Conservation (phyloP, 2,888 invertebrate genomes). For the Mythimna loreyi region DNA sequence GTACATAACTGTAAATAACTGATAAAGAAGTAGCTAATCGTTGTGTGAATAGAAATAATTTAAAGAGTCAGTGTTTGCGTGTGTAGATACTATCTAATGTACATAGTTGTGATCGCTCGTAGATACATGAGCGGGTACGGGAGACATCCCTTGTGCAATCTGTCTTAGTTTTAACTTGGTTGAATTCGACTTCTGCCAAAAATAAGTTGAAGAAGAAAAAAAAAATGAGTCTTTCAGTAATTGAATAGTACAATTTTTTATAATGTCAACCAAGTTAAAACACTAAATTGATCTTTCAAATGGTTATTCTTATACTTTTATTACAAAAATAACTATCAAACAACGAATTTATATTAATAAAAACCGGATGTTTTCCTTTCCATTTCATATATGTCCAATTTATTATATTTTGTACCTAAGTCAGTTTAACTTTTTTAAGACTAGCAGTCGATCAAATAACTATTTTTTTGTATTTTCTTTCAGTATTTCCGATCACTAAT, state of each 20-base stretch:
- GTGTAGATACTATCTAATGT: conserved; percentile 85
- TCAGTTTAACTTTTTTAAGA: not conserved
- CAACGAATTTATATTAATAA: conserved; percentile 64
- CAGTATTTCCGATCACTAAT: conserved; percentile 20
- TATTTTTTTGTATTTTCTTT: not conserved
- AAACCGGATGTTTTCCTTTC: conserved; percentile 13
- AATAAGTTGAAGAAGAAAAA: not conserved
- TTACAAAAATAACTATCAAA: conserved; percentile 42
- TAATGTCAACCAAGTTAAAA: conserved; percentile 36
- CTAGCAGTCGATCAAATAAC: conserved; percentile 7
- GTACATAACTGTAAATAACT: conserved; percentile 82
- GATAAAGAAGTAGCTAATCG: conserved; percentile 82
- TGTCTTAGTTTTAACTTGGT: conserved; percentile 43
- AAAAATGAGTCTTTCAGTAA: not conserved
- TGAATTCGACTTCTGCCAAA: conserved; percentile 3
- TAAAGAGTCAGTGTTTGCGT: conserved; percentile 87
- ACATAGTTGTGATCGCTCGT: conserved; percentile 58
- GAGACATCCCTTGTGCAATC: conserved; percentile 59
- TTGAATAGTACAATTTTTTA: not conserved
- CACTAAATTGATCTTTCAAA: conserved; percentile 16
- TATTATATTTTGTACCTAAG: not conserved
- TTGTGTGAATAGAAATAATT: conserved; percentile 88
- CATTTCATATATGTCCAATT: not conserved
- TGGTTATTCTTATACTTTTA: conserved; percentile 17
- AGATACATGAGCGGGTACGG: conserved; percentile 33